Base-by-base conservation (phyloP, 2,113 vertebrate genomes). In the Zosterops borbonicus region DNA sequence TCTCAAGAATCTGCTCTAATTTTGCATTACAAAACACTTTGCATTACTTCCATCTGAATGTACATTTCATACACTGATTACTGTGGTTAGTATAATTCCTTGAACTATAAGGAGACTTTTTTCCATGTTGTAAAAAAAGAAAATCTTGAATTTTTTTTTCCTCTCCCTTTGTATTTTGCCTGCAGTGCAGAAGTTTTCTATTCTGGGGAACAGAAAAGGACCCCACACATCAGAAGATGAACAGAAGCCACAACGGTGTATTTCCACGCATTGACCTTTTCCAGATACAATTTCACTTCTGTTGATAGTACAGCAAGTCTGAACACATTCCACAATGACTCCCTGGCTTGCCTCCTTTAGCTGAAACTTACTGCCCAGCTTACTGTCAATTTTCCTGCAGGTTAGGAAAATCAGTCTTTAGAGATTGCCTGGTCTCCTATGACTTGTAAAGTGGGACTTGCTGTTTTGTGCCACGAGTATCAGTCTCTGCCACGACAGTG, bases 271-370 rank as follows among this genome's bases (percentile, higher is more conserved):
- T 5, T 44, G 55, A 80, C 69, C 52, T 81, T 74, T 92, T 77
- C 71, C 80, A 95, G 86, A 88, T 58, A 86, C 63, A 68, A 63
- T 88, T 92, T 90, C 67, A 65, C 42, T 80, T 86, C 74, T 84
- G 64, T 53, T 53, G 37, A 42, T 37, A 19, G 52, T 20, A 68
- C 29, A 78, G 52, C 23, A 71, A 82, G 25, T n/a, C 62, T 68
- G 33, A 68, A 49, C 25, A 12, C 49, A 60, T 21, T 87, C 41
- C 62, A 55, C 25, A 56, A 2, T 24, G 44, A 70, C 39, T 60
- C n/a, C 28, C 78, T 60, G 62, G 37, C 49, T 94, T 67, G 46
- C 27, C 70, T 63, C 37, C 63, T 41, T n/a, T 25, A 69, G 53
- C 25, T 81, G 28, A 79, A 88, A 86, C 56, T 82, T 64, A 78